A percentile compares a stretch with the other conserved stretches of the same genome.
Conservation (phyloP, 2,888 invertebrate genomes). For the Lepidonotus clava region DNA sequence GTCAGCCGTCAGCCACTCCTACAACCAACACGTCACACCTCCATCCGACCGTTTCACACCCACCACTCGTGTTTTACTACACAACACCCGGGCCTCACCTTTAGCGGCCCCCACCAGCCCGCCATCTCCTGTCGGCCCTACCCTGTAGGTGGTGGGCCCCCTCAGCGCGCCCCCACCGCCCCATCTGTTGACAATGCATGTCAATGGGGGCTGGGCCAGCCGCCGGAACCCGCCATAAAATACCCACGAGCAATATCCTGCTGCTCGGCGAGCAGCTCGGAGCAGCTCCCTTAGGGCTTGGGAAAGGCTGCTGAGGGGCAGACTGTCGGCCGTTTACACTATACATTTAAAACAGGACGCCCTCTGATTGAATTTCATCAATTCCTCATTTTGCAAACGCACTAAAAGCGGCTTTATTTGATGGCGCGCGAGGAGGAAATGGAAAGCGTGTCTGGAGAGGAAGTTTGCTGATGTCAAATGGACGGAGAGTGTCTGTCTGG, state of each 20-base stretch:
- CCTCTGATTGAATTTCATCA: constrained; percentile 4
- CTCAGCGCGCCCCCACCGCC: neutral
- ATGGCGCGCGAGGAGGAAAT: neutral
- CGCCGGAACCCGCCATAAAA: neutral
- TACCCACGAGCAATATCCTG: constrained; percentile 20
- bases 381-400: neutral
- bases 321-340: neutral
- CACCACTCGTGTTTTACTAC: no score
- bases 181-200: constrained; percentile 20
- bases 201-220: neutral
- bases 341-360: neutral
- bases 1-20: no score
- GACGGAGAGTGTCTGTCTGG: neutral
- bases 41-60: no score
- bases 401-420: constrained; percentile 14
- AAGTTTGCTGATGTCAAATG: no score
- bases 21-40: no score
- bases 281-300: neutral
- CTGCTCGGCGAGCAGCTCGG: no score
- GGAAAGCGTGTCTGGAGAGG: neutral
- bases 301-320: neutral
- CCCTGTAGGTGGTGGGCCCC: neutral
- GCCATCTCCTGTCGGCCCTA: neutral
- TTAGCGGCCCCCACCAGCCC: neutral
- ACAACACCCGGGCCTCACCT: neutral